These are phyloP conservation scores for Pachydiplax longipennis DNA, from an alignment of 2,888 invertebrate species.

Conservation along the genomic window DNA sequence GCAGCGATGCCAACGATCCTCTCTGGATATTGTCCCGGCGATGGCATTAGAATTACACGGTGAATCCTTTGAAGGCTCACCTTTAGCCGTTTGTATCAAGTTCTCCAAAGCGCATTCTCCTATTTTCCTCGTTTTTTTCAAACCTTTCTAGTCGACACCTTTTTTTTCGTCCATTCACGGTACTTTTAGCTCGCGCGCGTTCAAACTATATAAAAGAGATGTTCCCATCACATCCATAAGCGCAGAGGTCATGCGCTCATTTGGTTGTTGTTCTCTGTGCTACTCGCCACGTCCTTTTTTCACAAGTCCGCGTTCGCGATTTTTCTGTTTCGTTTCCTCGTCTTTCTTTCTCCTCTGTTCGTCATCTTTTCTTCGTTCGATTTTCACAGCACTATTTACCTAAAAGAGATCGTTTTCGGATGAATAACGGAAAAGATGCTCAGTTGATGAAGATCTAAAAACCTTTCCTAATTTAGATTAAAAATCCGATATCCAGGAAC, in stretches of 20 bases:
- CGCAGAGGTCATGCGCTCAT: background rate
- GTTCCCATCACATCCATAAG: background rate
- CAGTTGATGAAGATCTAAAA: too few species aligned
- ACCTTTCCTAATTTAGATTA: too few species aligned
- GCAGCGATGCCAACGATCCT: background rate
- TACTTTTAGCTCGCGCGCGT: background rate
- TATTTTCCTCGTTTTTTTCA: background rate
- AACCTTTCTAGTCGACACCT: background rate
- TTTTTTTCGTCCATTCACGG: background rate
- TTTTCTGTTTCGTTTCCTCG: background rate
- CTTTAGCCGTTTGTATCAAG: background rate
- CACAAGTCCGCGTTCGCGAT: background rate
- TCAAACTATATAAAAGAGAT: background rate
- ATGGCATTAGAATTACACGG: background rate
- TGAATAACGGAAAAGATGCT: too few species aligned
- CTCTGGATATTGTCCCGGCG: background rate
- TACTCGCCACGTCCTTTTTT: background rate
- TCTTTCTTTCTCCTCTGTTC: background rate
- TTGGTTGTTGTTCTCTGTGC: background rate
- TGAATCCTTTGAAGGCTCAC: background rate
- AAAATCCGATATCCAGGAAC: too few species aligned
- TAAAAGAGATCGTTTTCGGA: too few species aligned
- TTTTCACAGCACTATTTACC: background rate
- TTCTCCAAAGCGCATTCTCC: background rate
- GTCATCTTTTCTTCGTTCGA: background rate